phyloP scores from a whole-genome alignment of 1,140 invertebrate genomes.

The Thalassaphorura encarpata region DNA sequence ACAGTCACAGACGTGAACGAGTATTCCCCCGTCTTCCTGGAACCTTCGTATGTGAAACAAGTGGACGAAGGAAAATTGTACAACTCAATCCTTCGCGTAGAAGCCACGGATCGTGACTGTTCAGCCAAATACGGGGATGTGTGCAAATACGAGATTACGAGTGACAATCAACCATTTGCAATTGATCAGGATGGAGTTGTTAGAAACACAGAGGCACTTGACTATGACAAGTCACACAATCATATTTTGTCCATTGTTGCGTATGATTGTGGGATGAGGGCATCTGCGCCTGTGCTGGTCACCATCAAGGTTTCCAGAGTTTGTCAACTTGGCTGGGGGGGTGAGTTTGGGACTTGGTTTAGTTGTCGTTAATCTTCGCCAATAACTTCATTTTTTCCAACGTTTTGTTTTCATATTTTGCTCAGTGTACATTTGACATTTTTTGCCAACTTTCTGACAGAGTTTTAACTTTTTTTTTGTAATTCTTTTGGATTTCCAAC shows the following conservation, averaged over 20 bases:
- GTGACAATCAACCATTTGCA: slow-evolving; percentile 76
- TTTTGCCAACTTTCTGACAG: too few species aligned
- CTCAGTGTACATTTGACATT: too few species aligned
- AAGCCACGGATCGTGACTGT: slow-evolving; percentile 82
- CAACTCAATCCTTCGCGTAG: slow-evolving; percentile 77
- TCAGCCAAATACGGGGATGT: slow-evolving; percentile 85
- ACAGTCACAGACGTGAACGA: slow-evolving; percentile 94
- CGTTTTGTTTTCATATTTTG: too few species aligned
- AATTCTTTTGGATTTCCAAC: too few species aligned
- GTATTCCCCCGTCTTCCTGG: slow-evolving; percentile 75
- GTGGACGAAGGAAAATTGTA: slow-evolving; percentile 86
- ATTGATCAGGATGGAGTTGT: slow-evolving; percentile 86
- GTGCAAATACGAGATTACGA: slow-evolving; percentile 91
- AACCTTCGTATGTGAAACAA: slow-evolving; percentile 77
- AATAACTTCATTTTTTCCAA: too few species aligned
- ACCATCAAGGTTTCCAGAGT: slow-evolving; percentile 79
- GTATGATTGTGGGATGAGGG: slow-evolving; percentile 87
- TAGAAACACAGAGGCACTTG: slow-evolving; percentile 78
- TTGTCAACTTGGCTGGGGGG: slow-evolving; percentile 65
- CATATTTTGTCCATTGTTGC: slow-evolving; percentile 95
- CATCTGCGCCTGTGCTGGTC: slow-evolving; percentile 75
- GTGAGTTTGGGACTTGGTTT: too few species aligned
- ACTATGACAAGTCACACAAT: slow-evolving; percentile 84
- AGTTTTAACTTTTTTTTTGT: too few species aligned
- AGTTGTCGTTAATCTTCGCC: too few species aligned